Evolutionary conservation across 2,888 invertebrate genomes (phyloP), one percentile per base, ranked within the genome.

Genomic region (Monochamus alternatus): DNA sequence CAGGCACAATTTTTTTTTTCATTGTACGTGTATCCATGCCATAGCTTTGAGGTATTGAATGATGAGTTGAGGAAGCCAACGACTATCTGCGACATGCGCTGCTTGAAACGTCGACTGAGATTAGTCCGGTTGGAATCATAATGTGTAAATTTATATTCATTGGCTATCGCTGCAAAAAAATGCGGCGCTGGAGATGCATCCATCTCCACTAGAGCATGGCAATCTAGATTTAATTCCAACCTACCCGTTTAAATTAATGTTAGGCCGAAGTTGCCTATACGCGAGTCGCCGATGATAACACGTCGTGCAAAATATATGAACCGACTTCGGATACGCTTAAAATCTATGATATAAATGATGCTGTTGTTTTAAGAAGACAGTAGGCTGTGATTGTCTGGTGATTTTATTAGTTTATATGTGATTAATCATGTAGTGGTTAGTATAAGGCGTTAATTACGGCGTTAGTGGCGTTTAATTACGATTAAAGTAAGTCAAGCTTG

Each of bases 171-270:
- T 14, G 22, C 14, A 63, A 63, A 60, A 22, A 63, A 63, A 63
- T 14, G 9, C 43, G 62, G 43, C 14, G 43, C 38, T 43, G 14
- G 43, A 63, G 62, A 63, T 22, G 62, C 62, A 63, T 63, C 62
- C 62, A 63, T 63, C 62, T 63, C 62, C 62, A 63, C 43, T 63
- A 43, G 62, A 63, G 43, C 62, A 63, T 63, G 43, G 62, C 62
- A 63, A 63, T 63, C n/a, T 63, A 63, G 62, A 63, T 63, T 63
- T 43, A 38, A 63, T 63, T 63, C 38, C 62, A n/a, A n/a, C 62
- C 38, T 38, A 43, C 62, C 62, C 3, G 62, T 63, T 63, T 63
- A 63, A 63, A 63, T 63, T 38, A 63, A 63, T 43, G 62, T 43
- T 43, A 14, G 43, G 14, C 4, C 7, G 43, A 63, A 63, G 9